These are phyloP conservation scores for Ceratina japonica DNA, from an alignment of 1,140 invertebrate species.

Conservation along the genomic window DNA sequence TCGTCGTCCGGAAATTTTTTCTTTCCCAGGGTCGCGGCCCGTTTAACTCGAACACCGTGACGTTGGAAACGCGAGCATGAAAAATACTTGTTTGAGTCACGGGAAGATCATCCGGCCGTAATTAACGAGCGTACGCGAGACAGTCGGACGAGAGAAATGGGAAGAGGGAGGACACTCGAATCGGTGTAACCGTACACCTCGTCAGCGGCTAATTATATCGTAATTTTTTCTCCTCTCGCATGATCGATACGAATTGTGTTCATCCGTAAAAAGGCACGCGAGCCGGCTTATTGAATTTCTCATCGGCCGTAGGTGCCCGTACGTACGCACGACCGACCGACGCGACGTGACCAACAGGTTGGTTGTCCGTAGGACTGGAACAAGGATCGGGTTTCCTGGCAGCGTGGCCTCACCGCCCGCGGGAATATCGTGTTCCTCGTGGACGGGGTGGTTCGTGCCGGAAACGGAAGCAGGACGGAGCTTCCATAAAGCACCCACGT, in stretches of 20 bases:
- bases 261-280: conserved; percentile 30
- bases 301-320: not conserved
- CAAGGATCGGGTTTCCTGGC: conserved; percentile 49
- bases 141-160: not conserved
- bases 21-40: no score
- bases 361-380: conserved; percentile 21
- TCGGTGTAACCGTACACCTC: conserved; percentile 10
- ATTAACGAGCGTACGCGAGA: conserved; percentile 27
- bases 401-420: conserved; percentile 2
- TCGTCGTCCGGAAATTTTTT: no score
- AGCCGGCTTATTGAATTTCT: conserved; percentile 38
- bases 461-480: conserved; percentile 49
- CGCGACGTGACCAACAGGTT: conserved; percentile 42
- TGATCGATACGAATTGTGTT: conserved; percentile 39
- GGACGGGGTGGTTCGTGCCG: conserved; percentile 18
- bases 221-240: conserved; percentile 10
- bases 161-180: not conserved
- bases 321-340: conserved; percentile 4
- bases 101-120: not conserved
- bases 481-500: not conserved
- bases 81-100: not conserved
- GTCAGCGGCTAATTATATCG: conserved; percentile 22
- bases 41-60: no score
- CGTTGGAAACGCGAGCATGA: no score
- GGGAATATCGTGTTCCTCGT: conserved; percentile 44